Conservation (phyloP, 2,113 vertebrate genomes). For the Salvelinus alpinus region DNA sequence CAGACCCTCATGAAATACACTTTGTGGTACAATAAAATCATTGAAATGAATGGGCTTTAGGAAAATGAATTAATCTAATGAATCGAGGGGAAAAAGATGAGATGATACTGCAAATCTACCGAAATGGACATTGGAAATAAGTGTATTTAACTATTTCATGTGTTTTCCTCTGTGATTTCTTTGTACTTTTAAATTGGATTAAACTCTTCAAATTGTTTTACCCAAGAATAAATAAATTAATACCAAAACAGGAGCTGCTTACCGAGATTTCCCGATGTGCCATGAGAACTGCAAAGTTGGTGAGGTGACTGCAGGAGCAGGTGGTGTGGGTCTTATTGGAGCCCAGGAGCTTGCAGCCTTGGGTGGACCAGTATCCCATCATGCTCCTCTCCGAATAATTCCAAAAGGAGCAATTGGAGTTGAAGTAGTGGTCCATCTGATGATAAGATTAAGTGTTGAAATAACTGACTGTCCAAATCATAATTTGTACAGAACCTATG, state of each 20-base stretch:
- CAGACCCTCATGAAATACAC: not conserved
- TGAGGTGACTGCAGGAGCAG: constrained; percentile 95
- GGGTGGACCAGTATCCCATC: constrained; percentile 99
- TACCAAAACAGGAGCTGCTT: constrained; percentile 60
- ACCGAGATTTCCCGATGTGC: constrained; percentile 90
- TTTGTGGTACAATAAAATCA: not conserved
- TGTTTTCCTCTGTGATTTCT: too few relatives aligned
- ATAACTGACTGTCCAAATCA: constrained; percentile 74
- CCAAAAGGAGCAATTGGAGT: constrained; percentile 99
- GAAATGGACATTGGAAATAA: not conserved
- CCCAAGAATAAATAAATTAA: not conserved
- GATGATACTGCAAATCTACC: not conserved
- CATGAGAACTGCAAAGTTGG: constrained; percentile 99
- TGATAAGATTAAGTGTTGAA: constrained; percentile 74
- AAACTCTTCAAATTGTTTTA: not conserved
- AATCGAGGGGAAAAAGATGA: not conserved
- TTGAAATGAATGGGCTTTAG: not conserved
- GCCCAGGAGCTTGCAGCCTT: constrained; percentile 96
- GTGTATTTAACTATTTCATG: too few relatives aligned
- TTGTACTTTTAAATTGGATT: too few relatives aligned
- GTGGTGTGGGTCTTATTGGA: constrained; percentile 96
- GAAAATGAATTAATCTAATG: not conserved
- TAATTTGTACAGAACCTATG: constrained; percentile 70
- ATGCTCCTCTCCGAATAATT: constrained; percentile 99
- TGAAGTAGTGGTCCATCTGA: constrained; percentile 97